Evolutionary conservation across 2,113 vertebrate species (phyloP).

Genomic region (Ramphastos sulfuratus): DNA sequence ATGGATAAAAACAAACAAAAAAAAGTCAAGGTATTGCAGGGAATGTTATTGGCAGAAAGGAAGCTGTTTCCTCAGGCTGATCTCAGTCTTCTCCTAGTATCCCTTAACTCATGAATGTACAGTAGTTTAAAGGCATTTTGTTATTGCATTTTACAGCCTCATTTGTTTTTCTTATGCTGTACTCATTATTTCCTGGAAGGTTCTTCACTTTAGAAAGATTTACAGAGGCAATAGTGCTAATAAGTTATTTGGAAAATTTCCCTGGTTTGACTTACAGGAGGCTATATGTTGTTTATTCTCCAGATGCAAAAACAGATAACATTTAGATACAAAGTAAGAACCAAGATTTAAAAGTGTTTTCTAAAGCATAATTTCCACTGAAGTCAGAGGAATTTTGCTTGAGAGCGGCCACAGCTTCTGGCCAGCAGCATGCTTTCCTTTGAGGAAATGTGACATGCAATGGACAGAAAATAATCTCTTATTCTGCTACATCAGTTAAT

Average conservation of each 20-base stretch:
- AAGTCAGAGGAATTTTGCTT: not conserved
- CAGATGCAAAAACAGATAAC: constrained; percentile 40
- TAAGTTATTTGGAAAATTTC: constrained; percentile 24
- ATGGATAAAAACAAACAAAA: not conserved
- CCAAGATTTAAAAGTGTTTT: not conserved
- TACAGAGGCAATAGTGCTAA: not conserved
- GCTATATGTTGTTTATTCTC: constrained; percentile 27
- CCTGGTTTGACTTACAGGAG: not conserved
- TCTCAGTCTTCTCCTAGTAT: not conserved
- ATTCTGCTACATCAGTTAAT: not conserved
- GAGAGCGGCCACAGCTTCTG: not conserved
- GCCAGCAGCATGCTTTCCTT: not conserved
- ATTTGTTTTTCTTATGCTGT: not conserved
- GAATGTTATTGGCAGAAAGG: not conserved
- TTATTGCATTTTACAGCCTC: not conserved
- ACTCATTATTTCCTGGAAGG: not conserved
- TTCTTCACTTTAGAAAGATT: constrained; percentile 43
- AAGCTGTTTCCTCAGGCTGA: not conserved
- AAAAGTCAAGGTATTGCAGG: not conserved
- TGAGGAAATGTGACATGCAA: not conserved
- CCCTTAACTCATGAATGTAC: not conserved
- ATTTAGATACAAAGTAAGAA: constrained; percentile 1
- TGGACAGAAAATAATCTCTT: not conserved
- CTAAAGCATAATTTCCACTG: not conserved
- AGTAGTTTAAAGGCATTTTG: not conserved